phyloP scores from a whole-genome alignment of 2,113 vertebrate genomes.

The Rhynchopsitta pachyrhyncha region DNA sequence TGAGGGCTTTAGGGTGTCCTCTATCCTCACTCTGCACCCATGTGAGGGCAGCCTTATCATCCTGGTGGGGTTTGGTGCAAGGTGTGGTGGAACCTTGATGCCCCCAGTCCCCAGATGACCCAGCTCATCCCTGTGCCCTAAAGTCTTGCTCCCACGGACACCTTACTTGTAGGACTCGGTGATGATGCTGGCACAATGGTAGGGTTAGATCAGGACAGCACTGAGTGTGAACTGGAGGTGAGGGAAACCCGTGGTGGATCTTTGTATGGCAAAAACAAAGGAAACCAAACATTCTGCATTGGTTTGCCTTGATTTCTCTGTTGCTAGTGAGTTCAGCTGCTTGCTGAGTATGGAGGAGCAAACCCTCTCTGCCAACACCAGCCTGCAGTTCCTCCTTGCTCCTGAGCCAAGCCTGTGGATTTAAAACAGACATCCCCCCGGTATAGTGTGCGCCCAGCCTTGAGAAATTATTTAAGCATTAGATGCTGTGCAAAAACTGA shows the following conservation, averaged over 20 bases:
- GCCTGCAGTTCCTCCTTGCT: background rate
- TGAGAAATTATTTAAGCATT: accelerated
- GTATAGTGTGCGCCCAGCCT: background rate
- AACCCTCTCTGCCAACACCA: background rate
- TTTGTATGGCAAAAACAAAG: background rate
- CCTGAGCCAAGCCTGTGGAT: background rate
- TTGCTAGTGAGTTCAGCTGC: background rate
- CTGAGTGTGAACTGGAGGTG: accelerated
- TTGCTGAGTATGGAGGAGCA: accelerated
- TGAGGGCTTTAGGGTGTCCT: background rate
- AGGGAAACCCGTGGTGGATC: background rate
- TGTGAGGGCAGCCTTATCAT: background rate
- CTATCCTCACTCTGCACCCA: background rate
- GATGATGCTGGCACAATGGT: background rate
- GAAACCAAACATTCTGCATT: accelerated
- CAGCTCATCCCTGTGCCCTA: accelerated
- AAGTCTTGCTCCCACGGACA: background rate
- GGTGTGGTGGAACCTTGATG: background rate
- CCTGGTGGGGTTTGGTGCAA: background rate
- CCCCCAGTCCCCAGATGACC: accelerated
- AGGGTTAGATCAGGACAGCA: background rate
- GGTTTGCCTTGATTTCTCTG: background rate
- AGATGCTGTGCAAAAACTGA: background rate
- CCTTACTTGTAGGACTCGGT: background rate
- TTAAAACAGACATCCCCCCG: background rate